Evolutionary conservation across 2,113 vertebrate genomes (phyloP).

Genomic region (Dinomys branickii): DNA sequence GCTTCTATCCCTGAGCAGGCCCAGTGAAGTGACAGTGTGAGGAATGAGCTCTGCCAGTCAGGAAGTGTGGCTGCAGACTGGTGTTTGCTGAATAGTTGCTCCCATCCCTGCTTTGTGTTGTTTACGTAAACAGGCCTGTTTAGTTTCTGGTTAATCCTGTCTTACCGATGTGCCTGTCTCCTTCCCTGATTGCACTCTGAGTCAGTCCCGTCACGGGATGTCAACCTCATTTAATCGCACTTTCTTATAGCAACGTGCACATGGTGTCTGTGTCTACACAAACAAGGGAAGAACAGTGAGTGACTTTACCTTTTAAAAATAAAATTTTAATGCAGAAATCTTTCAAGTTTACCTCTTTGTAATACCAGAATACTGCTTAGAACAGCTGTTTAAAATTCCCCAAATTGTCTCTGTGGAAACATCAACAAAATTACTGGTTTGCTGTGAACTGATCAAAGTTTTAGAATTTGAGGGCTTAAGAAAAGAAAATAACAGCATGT

Average conservation of each 20-base stretch:
- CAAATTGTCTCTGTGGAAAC: slow-evolving; percentile 7
- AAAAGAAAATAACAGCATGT: not conserved
- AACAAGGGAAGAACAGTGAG: not conserved
- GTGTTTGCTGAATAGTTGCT: not conserved
- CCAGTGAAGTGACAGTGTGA: not conserved
- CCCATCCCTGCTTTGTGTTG: not conserved
- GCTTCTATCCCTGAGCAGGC: not conserved
- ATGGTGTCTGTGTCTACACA: not conserved
- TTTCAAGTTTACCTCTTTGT: slow-evolving; percentile 4
- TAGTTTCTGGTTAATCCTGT: not conserved
- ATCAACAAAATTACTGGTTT: slow-evolving; percentile 24
- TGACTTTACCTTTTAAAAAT: slow-evolving; percentile 41
- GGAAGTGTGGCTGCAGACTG: not conserved
- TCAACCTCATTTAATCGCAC: not conserved
- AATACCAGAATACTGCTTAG: not conserved
- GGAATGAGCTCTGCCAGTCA: not conserved
- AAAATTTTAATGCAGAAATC: not conserved
- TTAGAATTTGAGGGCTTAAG: slow-evolving; percentile 40
- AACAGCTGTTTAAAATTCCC: slow-evolving; percentile 36
- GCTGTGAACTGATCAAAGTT: slow-evolving; percentile 54
- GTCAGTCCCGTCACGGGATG: not conserved
- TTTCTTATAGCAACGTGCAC: not conserved
- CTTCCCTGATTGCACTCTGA: not conserved
- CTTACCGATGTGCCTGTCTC: not conserved
- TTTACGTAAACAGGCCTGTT: not conserved